These are phyloP conservation scores for Saccopteryx bilineata DNA, from an alignment of 2,113 vertebrate species.

Conservation along the genomic window DNA sequence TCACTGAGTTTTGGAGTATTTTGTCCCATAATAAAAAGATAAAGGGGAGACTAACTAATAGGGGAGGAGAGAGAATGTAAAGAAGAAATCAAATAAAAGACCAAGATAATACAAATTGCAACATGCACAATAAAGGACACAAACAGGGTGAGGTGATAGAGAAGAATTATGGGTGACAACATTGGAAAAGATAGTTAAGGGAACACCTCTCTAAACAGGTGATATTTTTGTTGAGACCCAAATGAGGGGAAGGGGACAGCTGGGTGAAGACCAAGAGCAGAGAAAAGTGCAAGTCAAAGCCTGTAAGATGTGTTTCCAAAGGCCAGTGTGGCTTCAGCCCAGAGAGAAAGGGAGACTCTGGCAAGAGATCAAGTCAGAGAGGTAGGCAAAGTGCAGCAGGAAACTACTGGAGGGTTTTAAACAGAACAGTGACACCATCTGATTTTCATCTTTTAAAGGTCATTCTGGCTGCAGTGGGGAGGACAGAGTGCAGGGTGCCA, in stretches of 20 bases:
- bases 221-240: conserved; percentile 7
- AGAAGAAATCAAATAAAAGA: conserved; percentile 27
- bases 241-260: background rate
- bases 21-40: conserved; percentile 17
- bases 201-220: conserved; percentile 22
- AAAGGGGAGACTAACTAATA: background rate
- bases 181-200: background rate
- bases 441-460: conserved; percentile 26
- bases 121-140: background rate
- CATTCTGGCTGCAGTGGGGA: background rate
- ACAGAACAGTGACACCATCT: background rate
- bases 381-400: background rate
- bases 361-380: background rate
- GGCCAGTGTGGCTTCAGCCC: background rate
- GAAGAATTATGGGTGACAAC: background rate
- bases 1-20: background rate
- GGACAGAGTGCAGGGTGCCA: background rate
- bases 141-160: background rate
- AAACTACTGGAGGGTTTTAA: conserved; percentile 5
- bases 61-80: background rate
- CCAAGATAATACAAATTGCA: background rate
- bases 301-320: background rate
- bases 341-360: background rate
- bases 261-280: background rate
- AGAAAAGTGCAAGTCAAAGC: background rate